Evolutionary conservation across 2,113 vertebrate species (phyloP), one percentile per base, ranked within the genome.

Genomic region (Hoplias malabaricus): DNA sequence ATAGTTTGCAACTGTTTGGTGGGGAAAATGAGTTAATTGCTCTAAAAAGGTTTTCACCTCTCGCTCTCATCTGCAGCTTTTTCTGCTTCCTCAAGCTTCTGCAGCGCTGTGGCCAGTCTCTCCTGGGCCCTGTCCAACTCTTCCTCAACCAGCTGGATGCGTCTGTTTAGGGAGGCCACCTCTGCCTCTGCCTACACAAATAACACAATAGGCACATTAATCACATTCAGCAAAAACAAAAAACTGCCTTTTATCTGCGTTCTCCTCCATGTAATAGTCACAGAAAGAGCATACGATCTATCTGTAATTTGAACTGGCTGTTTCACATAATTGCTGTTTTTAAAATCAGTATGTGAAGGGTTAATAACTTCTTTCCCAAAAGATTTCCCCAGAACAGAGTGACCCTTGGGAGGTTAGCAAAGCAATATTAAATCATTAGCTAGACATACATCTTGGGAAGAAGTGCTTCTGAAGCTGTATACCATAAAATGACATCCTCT

Each of bases 31-130:
- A n/a, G n/a, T n/a, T n/a, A n/a, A n/a, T n/a, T n/a, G n/a, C n/a
- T 42, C 33, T 12, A 5, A 14, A 53, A 8, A 25, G 23, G 38
- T 40, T 9, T 19, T 31, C 61, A 99, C 98, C 97, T 95, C 89
- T 99, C 96, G 5, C 98, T 99, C 89, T 99, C 97, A 57, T 99
- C 98, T 5, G 96, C 97, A 0, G 96, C 96, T 84, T 99, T 99
- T 91, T 99, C 97, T 0, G 97, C 95, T 83, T 99, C 96, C 80
- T 99, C 98, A 80, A 98, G 93, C 87, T 99, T 99, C 89, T 98
- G 97, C 85, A 99, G 92, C 4, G 95, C 96, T 0, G 96, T 98
- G 23, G 96, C 96, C 87, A 99, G 91, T 67, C 96, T 94, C 90
- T 99, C 97, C 90, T 99, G 97, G 5, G 98, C 96, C 23, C 96